A percentile compares a stretch with the other conserved stretches of the same genome.
phyloP scores from a whole-genome alignment of 2,113 vertebrate genomes.

The Rhagologus leucostigma region DNA sequence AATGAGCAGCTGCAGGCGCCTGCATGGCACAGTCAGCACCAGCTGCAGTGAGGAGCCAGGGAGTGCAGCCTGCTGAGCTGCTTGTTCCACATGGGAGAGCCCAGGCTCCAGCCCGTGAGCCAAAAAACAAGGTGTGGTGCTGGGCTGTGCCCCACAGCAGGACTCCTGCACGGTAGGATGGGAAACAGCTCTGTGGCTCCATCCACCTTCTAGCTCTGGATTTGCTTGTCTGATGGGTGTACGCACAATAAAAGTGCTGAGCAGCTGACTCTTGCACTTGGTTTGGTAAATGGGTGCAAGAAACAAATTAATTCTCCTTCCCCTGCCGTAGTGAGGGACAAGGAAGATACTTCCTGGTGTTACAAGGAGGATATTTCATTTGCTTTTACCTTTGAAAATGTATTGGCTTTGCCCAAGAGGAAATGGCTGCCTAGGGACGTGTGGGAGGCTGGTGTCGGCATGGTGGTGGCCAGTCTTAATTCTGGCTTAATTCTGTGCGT shows the following conservation, averaged over 20 bases:
- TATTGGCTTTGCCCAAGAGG: neutral
- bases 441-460: neutral
- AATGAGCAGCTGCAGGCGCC: accelerated
- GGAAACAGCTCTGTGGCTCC: neutral
- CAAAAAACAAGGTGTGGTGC: neutral
- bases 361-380: neutral
- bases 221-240: neutral
- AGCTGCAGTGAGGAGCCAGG: neutral
- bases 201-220: neutral
- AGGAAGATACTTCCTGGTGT: neutral
- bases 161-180: accelerated
- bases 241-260: neutral
- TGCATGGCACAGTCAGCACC: neutral
- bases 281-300: neutral
- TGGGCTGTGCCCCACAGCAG: neutral
- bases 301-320: neutral
- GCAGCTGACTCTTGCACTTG: neutral
- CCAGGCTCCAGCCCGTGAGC: accelerated
- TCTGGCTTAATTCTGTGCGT: neutral
- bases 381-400: neutral
- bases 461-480: constrained; percentile 41
- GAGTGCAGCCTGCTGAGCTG: neutral
- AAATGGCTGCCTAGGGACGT: constrained; percentile 19
- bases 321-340: neutral
- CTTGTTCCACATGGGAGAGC: neutral